phyloP scores from a whole-genome alignment of 2,113 vertebrate genomes.

The Limnothrissa miodon region DNA sequence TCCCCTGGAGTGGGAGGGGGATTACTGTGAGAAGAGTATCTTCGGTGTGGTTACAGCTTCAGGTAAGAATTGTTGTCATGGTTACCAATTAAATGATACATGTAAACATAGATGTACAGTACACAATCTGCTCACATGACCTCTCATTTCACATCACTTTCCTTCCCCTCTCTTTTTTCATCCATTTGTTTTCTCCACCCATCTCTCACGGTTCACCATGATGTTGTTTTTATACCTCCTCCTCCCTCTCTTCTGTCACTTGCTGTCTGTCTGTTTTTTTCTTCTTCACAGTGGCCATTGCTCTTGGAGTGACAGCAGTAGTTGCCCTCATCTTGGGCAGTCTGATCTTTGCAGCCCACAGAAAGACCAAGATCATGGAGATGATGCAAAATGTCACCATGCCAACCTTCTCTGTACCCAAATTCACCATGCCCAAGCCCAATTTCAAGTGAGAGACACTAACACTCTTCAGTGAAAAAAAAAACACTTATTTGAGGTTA shows the following conservation, averaged over 20 bases:
- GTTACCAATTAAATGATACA: neutral
- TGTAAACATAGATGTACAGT: neutral
- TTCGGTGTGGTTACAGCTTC: constrained; percentile 48
- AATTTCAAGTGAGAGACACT: constrained; percentile 55
- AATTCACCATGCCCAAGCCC: constrained; percentile 32
- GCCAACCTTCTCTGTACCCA: constrained; percentile 33
- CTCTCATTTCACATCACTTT: neutral
- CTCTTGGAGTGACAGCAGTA: constrained; percentile 60
- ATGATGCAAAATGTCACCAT: constrained; percentile 37
- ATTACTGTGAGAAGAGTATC: constrained; percentile 57
- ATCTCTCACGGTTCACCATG: neutral
- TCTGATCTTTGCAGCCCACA: constrained; percentile 57
- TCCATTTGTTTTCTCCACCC: neutral
- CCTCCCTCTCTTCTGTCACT: neutral
- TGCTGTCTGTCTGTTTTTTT: neutral
- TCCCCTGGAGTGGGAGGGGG: constrained; percentile 58
- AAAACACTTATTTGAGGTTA: neutral
- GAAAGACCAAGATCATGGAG: constrained; percentile 54
- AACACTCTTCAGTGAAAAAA: neutral
- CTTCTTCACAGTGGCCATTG: constrained; percentile 61
- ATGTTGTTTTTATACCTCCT: neutral
- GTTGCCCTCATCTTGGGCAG: constrained; percentile 53
- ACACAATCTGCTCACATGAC: neutral
- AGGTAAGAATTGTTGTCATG: constrained; percentile 43
- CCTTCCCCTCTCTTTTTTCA: neutral